These are phyloP conservation scores for Heteropelma amictum DNA, from an alignment of 2,888 invertebrate species.

Conservation along the genomic window DNA sequence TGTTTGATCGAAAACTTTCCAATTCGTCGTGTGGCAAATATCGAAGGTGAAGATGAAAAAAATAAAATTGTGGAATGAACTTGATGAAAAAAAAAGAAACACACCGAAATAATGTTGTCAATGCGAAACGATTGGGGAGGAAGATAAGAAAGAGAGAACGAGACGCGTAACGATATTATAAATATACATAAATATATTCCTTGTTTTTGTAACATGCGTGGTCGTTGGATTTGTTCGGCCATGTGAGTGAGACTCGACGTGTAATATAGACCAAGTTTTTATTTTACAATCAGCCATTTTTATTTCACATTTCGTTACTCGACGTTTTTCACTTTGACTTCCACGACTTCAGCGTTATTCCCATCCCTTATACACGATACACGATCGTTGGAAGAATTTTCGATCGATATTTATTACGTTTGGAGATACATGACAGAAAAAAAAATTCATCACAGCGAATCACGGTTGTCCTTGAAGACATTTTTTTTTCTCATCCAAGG, in stretches of 20 bases:
- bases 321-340: background rate
- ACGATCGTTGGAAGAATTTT: too few relatives aligned
- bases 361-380: background rate
- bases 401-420: too few relatives aligned
- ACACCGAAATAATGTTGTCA: conserved; percentile 33
- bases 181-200: conserved; percentile 29
- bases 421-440: background rate
- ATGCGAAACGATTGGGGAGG: conserved; percentile 35
- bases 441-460: conserved; percentile 59
- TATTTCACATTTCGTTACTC: conserved; percentile 35
- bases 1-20: background rate
- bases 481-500: background rate
- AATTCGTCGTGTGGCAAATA: background rate
- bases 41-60: background rate
- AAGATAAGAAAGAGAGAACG: conserved; percentile 52
- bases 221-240: conserved; percentile 42
- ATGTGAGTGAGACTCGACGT: conserved; percentile 69
- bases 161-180: conserved; percentile 46
- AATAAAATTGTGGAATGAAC: background rate
- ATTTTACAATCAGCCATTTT: conserved; percentile 43
- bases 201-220: conserved; percentile 44
- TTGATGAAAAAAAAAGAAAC: background rate
- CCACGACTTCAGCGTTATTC: background rate
- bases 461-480: conserved; percentile 1
- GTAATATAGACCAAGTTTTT: conserved; percentile 67